phyloP scores from a whole-genome alignment of 2,113 vertebrate genomes.

The Syngnathus typhle region DNA sequence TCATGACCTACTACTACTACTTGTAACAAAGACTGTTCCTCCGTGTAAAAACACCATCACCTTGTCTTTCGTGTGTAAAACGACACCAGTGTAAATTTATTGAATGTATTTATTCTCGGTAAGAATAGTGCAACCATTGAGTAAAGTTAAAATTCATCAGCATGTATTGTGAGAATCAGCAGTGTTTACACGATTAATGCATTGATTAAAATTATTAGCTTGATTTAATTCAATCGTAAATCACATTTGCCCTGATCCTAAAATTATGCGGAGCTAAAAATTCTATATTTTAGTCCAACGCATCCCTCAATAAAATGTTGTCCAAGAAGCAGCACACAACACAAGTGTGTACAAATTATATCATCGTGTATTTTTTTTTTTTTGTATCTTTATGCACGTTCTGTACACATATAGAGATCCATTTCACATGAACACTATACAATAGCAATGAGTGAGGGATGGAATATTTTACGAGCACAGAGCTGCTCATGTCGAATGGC shows the following conservation, averaged over 20 bases:
- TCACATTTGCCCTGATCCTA: neutral
- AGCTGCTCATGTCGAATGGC: slow-evolving; percentile 73
- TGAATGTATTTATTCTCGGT: neutral
- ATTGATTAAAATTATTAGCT: slow-evolving; percentile 5
- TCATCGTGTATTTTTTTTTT: slow-evolving; percentile 78
- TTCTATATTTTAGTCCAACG: neutral
- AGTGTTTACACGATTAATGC: neutral
- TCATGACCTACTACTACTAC: slow-evolving; percentile 41
- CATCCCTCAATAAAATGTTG: slow-evolving; percentile 3
- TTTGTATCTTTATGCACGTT: slow-evolving; percentile 75
- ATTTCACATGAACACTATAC: slow-evolving; percentile 84
- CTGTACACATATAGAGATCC: slow-evolving; percentile 81
- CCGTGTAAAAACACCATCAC: slow-evolving; percentile 27
- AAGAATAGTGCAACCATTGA: neutral
- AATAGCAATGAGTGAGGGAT: slow-evolving; percentile 82
- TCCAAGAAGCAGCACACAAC: slow-evolving; percentile 53
- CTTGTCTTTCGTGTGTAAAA: slow-evolving; percentile 23
- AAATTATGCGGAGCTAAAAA: neutral
- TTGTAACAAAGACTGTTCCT: slow-evolving; percentile 39
- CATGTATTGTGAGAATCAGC: neutral
- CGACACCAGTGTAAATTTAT: slow-evolving; percentile 12
- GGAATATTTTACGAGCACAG: slow-evolving; percentile 71
- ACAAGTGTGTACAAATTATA: slow-evolving; percentile 78
- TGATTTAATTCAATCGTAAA: slow-evolving; percentile 5
- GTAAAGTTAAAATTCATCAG: neutral